Base-by-base conservation (phyloP, 2,888 invertebrate species). In the Drosophila infuscata region DNA sequence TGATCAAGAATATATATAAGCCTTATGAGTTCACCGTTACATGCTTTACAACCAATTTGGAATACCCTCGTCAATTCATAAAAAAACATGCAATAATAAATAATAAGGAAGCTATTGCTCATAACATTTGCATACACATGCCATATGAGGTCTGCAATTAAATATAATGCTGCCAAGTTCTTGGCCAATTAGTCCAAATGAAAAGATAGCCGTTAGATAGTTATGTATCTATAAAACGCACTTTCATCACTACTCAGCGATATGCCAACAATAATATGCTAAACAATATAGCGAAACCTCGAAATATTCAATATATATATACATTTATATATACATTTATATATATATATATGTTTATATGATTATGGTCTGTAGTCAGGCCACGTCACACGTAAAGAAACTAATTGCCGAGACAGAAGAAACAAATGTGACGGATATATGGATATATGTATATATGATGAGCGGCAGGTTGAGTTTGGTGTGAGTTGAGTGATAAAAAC, bases 341-440 rank as follows among this genome's bases (percentile, higher is more conserved):
- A 25, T 25, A 53, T 30, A 17, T 38, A 11, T 54, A 6, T 38
- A 12, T 20, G 17, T 35, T 43, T 43, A n/a, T 30, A 30, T 53
- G 62, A 59, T 57, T 35, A 71, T 70, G 77, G 48, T 71, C 25
- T 33, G 59, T 38, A 52, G 61, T 53, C 74, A 73, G 33, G 36
- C 46, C 79, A 53, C 77, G 54, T 78, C 81, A 63, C 71, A 80
- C 79, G 68, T 78, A 72, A 78, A 72, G 58, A 56, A 58, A 57
- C 79, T 79, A 82, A 79, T 79, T 79, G 79, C 57, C 65, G 67
- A 54, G 75, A 51, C 79, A 48, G 59, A 56, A 57, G 68, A 63
- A 59, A 69, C 52, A 67, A 43, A 51, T 43, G 53, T 51, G 30
- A 29, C 54, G 54, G 20, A 67, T 49, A 64, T 9, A 49, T 33